phyloP scores from a whole-genome alignment of 2,113 vertebrate genomes.

The Apodemus sylvaticus region DNA sequence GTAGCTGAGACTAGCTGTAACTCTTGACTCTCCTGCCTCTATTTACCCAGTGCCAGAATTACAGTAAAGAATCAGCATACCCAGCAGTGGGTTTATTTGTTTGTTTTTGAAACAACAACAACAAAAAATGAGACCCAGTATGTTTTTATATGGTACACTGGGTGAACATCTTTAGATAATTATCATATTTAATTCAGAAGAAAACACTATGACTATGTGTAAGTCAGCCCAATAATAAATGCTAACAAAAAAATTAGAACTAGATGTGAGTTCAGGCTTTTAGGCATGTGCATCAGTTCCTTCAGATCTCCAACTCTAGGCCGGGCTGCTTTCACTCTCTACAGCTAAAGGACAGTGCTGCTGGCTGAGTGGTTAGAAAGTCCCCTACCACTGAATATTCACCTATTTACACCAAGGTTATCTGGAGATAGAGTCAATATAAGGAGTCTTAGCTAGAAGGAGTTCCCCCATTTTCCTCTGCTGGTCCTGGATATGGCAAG shows the following conservation, averaged over 20 bases:
- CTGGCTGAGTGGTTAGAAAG: neutral
- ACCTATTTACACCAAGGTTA: neutral
- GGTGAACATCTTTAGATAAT: neutral
- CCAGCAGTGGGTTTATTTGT: neutral
- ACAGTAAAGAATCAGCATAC: neutral
- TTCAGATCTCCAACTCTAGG: neutral
- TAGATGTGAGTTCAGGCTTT: neutral
- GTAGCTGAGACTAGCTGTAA: neutral
- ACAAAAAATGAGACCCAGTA: neutral
- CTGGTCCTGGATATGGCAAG: neutral
- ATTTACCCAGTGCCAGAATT: neutral
- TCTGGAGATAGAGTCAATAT: neutral
- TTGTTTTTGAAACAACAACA: neutral
- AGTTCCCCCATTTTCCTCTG: neutral
- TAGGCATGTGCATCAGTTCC: neutral
- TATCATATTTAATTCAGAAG: neutral
- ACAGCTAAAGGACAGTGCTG: neutral
- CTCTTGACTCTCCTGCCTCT: neutral
- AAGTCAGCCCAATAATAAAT: neutral
- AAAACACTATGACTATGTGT: neutral
- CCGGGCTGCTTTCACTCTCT: neutral
- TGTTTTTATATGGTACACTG: neutral
- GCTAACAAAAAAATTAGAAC: neutral
- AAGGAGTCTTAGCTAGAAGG: neutral
- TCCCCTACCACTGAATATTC: neutral